A percentile compares a stretch with the other conserved stretches of the same genome.
Conservation (phyloP, 2,797 vertebrate species). For the Oreochromis grahami region DNA sequence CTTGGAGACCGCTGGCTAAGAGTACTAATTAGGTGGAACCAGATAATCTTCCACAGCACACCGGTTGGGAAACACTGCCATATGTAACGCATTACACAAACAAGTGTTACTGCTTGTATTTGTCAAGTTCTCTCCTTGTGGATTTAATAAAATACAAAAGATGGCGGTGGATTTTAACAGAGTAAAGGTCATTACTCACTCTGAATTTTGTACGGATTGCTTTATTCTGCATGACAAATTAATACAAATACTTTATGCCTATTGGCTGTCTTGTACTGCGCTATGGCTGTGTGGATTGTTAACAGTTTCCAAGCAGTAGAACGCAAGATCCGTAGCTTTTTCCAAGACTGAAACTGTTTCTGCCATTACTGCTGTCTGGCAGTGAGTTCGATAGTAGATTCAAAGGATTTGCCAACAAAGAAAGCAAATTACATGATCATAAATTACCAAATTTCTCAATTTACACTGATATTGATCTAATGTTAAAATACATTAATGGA, state of each 20-base stretch:
- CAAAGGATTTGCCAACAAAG: neutral
- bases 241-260: rapidly evolving
- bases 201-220: neutral
- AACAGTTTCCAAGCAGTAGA: neutral
- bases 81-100: neutral
- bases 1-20: too few species aligned
- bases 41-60: neutral
- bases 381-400: neutral
- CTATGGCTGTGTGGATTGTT: neutral
- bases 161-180: rapidly evolving
- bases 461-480: neutral
- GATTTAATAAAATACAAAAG: neutral
- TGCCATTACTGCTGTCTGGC: neutral
- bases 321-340: neutral
- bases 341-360: neutral
- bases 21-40: neutral
- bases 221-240: neutral
- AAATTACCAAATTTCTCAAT: neutral
- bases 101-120: neutral
- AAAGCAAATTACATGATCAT: neutral
- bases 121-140: neutral
- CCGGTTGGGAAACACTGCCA: neutral
- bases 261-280: neutral
- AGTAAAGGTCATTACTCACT: neutral
- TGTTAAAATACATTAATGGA: neutral